These are phyloP conservation scores for Microcebus tavaratra DNA, from an alignment of 2,113 vertebrate genomes.

Conservation along the genomic window DNA sequence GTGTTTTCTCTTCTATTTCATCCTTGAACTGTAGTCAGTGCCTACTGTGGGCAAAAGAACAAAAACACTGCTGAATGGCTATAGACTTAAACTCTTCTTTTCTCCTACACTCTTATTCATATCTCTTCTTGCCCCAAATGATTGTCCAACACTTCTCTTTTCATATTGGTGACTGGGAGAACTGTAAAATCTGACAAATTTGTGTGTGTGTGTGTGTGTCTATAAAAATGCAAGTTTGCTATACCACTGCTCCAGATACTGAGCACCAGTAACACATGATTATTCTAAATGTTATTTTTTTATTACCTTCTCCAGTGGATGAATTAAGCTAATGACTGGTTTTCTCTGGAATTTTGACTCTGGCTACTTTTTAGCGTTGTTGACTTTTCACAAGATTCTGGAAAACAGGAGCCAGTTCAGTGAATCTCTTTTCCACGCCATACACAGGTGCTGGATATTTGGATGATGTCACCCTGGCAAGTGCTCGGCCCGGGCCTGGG, in stretches of 20 bases:
- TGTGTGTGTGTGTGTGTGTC: background rate
- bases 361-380: background rate
- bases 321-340: background rate
- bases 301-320: background rate
- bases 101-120: background rate
- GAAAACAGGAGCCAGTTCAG: background rate
- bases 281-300: background rate
- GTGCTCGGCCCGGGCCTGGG: conserved; percentile 87
- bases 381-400: background rate
- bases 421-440: background rate
- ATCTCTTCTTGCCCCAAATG: background rate
- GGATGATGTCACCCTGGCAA: conserved; percentile 91
- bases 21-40: background rate
- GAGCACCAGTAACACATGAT: background rate
- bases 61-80: background rate
- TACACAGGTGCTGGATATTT: conserved; percentile 92
- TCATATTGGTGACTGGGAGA: background rate
- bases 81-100: background rate
- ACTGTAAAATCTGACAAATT: background rate
- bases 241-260: background rate
- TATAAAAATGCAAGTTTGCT: background rate
- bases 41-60: background rate
- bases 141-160: background rate
- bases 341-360: background rate
- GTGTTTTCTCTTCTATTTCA: background rate